A percentile compares a stretch with the other conserved stretches of the same genome.
phyloP scores from a whole-genome alignment of 2,797 vertebrate genomes.

The Propithecus deckenii region DNA sequence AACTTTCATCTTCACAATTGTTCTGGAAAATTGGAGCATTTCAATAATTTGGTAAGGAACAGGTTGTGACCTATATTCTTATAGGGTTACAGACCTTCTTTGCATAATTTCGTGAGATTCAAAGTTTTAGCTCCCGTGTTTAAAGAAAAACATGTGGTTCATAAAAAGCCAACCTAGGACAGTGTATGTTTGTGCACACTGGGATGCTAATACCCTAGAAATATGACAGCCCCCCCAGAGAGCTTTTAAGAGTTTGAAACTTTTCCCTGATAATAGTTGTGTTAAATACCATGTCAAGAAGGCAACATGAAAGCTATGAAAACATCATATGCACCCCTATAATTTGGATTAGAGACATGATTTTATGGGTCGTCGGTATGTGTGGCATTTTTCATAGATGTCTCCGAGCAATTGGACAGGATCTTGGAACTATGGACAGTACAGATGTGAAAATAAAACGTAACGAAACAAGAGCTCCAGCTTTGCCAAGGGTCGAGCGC shows the following conservation, averaged over 20 bases:
- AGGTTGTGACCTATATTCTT: background rate
- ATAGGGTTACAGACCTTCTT: background rate
- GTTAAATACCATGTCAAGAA: slow-evolving; percentile 33
- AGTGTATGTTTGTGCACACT: rapidly evolving
- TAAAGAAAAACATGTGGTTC: background rate
- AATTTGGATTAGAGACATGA: slow-evolving; percentile 11
- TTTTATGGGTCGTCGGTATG: background rate
- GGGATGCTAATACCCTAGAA: background rate
- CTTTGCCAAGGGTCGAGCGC: slow-evolving; percentile 74
- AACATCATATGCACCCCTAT: background rate
- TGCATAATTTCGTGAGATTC: background rate
- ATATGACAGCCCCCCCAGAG: background rate
- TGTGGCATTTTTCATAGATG: background rate
- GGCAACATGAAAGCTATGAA: background rate
- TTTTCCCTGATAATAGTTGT: background rate
- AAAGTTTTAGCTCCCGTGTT: background rate
- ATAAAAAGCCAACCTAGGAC: background rate
- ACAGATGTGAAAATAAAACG: slow-evolving; percentile 68
- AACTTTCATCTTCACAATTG: background rate
- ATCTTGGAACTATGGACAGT: background rate
- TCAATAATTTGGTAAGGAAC: background rate
- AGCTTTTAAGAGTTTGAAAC: background rate
- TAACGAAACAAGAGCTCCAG: background rate
- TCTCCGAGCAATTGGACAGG: background rate
- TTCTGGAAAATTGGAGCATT: background rate